phyloP scores from a whole-genome alignment of 2,797 vertebrate genomes.

The Potorous gilbertii region DNA sequence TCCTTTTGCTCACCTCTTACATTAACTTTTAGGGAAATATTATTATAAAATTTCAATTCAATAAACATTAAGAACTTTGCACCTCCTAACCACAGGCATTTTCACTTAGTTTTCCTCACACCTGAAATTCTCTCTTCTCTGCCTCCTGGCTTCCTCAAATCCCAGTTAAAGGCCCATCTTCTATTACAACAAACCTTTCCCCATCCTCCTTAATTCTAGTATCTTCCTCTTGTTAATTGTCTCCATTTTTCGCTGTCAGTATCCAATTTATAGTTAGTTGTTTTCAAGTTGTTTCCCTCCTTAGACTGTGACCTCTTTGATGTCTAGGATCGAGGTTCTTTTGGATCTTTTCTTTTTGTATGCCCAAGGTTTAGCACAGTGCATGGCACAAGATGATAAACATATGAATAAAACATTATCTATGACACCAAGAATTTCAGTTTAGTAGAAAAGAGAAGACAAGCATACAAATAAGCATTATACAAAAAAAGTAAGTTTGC shows the following conservation, averaged over 20 bases:
- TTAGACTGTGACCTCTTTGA: neutral
- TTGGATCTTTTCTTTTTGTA: neutral
- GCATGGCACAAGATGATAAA: neutral
- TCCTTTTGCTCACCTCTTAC: neutral
- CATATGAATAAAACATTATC: neutral
- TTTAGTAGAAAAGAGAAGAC: neutral
- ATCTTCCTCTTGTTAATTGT: neutral
- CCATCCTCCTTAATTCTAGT: neutral
- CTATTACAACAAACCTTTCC: neutral
- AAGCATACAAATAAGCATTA: neutral
- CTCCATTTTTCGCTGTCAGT: neutral
- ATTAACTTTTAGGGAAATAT: neutral
- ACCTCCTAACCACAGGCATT: neutral
- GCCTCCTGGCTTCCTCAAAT: neutral
- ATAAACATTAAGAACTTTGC: neutral
- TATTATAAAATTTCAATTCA: neutral
- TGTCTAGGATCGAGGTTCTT: no score
- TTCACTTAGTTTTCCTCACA: neutral
- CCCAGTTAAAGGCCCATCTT: neutral
- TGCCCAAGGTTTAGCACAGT: neutral
- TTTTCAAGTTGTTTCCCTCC: neutral
- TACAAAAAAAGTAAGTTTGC: neutral
- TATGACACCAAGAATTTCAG: neutral
- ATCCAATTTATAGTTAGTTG: neutral
- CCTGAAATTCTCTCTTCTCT: neutral